Conservation (phyloP, 2,888 invertebrate species). For the Drosophila mercatorum region DNA sequence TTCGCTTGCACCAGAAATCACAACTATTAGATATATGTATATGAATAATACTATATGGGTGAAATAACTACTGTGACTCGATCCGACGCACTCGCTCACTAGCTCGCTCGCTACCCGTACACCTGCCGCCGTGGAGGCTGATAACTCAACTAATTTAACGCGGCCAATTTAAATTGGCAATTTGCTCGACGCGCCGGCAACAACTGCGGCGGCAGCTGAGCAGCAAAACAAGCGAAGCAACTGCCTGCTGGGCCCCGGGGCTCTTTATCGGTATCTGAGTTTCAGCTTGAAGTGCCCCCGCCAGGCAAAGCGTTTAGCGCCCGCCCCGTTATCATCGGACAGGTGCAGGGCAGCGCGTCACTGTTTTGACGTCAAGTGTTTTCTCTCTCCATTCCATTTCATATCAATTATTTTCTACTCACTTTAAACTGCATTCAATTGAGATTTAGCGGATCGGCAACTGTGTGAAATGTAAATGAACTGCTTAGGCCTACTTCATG, state of each 20-base stretch:
- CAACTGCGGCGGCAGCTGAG: slow-evolving; percentile 19
- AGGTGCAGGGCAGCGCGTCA: slow-evolving; percentile 67
- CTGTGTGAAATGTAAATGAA: background rate
- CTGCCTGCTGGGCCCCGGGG: slow-evolving; percentile 41
- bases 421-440: background rate
- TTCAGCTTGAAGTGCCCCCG: slow-evolving; percentile 50
- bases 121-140: slow-evolving; percentile 83
- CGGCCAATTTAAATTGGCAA: slow-evolving; percentile 84
- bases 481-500: background rate
- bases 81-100: slow-evolving; percentile 36
- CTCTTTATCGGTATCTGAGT: slow-evolving; percentile 56
- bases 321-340: slow-evolving; percentile 46
- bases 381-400: background rate
- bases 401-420: background rate
- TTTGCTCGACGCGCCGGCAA: slow-evolving; percentile 67
- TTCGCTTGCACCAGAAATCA: slow-evolving; percentile 20
- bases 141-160: slow-evolving; percentile 84
- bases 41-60: background rate
- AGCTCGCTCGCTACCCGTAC: slow-evolving; percentile 44
- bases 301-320: slow-evolving; percentile 23
- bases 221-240: slow-evolving; percentile 32
- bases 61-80: slow-evolving; percentile 15
- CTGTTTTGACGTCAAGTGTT: slow-evolving; percentile 45
- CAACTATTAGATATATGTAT: background rate
- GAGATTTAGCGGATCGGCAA: background rate